A percentile compares a stretch with the other conserved stretches of the same genome.
phyloP scores from a whole-genome alignment of 1,140 invertebrate genomes.

The Helicoverpa armigera region DNA sequence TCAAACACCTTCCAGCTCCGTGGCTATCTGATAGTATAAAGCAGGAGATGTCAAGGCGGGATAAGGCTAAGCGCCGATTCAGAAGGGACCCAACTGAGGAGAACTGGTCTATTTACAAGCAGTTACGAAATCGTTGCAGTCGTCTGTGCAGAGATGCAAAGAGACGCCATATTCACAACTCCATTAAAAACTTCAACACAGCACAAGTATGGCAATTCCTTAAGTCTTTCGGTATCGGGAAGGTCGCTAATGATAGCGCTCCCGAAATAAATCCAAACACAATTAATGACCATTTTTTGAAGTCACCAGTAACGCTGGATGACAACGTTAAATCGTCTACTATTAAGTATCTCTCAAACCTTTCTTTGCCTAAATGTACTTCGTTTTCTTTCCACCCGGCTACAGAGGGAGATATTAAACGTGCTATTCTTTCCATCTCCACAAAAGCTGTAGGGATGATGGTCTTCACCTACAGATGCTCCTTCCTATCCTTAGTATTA shows the following conservation, averaged over 20 bases:
- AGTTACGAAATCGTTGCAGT: background rate
- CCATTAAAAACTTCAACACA: background rate
- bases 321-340: background rate
- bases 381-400: conserved; percentile 7
- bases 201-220: conserved; percentile 19
- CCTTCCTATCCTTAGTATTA: background rate
- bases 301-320: background rate
- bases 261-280: no score
- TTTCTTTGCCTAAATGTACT: background rate
- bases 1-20: background rate
- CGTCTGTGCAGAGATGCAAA: background rate
- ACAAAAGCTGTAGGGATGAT: background rate
- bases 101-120: background rate
- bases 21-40: background rate
- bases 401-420: background rate
- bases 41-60: background rate
- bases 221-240: conserved; percentile 1
- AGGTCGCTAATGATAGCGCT: background rate
- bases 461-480: background rate
- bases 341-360: background rate
- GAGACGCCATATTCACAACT: conserved; percentile 12
- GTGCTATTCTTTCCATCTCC: background rate
- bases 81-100: background rate
- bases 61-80: background rate
- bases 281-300: background rate